Evolutionary conservation across 2,113 vertebrate species (phyloP), one percentile per base, ranked within the genome.

Genomic region (Archocentrus centrarchus): DNA sequence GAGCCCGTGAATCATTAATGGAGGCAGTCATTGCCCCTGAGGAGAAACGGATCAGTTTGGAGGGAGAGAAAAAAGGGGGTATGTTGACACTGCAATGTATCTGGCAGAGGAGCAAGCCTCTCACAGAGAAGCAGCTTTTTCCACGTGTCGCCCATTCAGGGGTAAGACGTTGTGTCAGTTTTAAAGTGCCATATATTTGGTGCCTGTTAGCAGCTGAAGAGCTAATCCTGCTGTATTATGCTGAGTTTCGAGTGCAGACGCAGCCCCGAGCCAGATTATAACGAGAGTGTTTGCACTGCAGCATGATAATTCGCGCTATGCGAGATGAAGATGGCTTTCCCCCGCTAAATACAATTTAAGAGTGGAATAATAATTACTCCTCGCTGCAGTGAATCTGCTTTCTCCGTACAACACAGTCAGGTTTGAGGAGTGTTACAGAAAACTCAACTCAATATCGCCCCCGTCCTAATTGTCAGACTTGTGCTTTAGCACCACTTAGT

Each of bases 1-100:
- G 95, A 97, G 97, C 96, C 96, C 95, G 97, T 96, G 96, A 97
- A 97, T 97, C 97, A 97, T 94, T 97, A 97, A 97, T 97, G 95
- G 96, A 97, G 96, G 93, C 94, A 94, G 94, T 91, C 96, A 96
- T 96, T 94, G 93, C 94, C 95, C 94, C 86, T 81, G 91, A 93
- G 92, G 90, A 94, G 90, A 94, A 91, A 86, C 83, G 87, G 90
- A 92, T 92, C 87, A 86, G 82, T 90, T 91, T 91, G 82, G 84
- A 88, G 80, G 87, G 83, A 92, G 83, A 92, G 87, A 89, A 86
- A 82, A 93, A 87, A 82, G 79, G 85, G 86, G 75, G 30, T 92
- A 81, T 89, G 92, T 92, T 92, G 93, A 91, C 92, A 92, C 86
- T 88, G 89, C 89, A 61, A 93, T 93, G 92, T 61, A 93, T 94